Base-by-base conservation (phyloP, 1,140 invertebrate genomes). In the Cyclargus thomasi region DNA sequence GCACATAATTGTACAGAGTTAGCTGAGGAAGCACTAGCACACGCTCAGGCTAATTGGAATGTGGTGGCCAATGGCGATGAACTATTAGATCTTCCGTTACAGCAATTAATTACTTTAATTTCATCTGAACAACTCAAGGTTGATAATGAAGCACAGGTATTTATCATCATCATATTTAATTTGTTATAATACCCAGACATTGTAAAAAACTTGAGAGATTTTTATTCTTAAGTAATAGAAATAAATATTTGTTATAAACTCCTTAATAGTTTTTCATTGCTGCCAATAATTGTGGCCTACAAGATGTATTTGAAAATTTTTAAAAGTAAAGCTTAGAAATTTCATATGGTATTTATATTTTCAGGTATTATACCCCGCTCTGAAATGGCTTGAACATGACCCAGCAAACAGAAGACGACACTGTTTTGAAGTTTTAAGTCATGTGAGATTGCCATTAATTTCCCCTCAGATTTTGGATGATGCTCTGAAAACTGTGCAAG, bases 351-450 rank as follows among this genome's bases (percentile, higher is more conserved):
- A n/a, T n/a, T n/a, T n/a, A n/a, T n/a, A n/a, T n/a, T 63, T 63
- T 63, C 21, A 96, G 94, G 95, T 98, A 69, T 96, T 98, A 88
- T 94, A 96, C 91, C 96, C 96, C 69, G 97, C 97, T 21, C 93
- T 99, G 72, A 92, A 95, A 73, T 99, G 97, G 97, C 95, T 99
- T 59, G 94, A 94, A 75, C 95, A 97, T 82, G 96, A 98, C 85
- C 93, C 97, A 35, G 91, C 94, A 22, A 93, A 94, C 67, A 92
- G 97, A 64, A 93, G 96, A 64, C 93, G 95, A 69, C 96, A 95
- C 83, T 95, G 98, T 65, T 97, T 97, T 82, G 95, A 97, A 90
- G 94, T 99, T 68, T 90, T 99, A 39, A 93, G 94, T 69, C 94
- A 95, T 78, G 95, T 99, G 65, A 93, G 97, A 59, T 92, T 98